Conservation (phyloP, 2,888 invertebrate species). For the Eledona agricola region DNA sequence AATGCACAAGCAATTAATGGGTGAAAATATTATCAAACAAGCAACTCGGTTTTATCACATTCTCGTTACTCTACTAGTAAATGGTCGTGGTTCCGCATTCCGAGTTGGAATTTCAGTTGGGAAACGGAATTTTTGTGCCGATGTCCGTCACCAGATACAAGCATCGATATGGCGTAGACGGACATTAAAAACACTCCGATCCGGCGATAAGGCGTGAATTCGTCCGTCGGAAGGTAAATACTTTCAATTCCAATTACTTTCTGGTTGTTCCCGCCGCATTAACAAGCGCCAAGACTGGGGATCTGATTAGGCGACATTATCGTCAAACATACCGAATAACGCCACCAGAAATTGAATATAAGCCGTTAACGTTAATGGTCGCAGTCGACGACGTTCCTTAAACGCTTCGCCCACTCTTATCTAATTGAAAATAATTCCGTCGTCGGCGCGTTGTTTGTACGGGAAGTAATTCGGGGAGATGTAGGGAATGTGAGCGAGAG, state of each 20-base stretch:
- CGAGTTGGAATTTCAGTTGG: too few relatives aligned
- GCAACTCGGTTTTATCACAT: too few relatives aligned
- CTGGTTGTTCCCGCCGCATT: constrained; percentile 27
- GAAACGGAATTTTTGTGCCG: too few relatives aligned
- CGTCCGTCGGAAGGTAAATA: constrained; percentile 20
- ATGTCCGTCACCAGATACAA: constrained; percentile 17
- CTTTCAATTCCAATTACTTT: constrained; percentile 30
- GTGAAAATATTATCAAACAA: too few relatives aligned
- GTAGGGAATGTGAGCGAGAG: constrained; percentile 38
- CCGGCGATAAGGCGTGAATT: constrained; percentile 12
- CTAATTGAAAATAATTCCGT: constrained; percentile 39
- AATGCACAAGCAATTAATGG: too few relatives aligned
- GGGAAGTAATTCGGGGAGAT: constrained; percentile 39
- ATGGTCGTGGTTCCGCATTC: too few relatives aligned
- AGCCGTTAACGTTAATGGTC: constrained; percentile 36
- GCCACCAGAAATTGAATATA: constrained; percentile 37
- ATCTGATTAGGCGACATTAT: constrained; percentile 32
- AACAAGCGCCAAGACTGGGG: constrained; percentile 31
- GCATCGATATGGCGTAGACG: constrained; percentile 6
- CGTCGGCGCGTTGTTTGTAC: constrained; percentile 37
- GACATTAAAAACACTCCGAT: constrained; percentile 28
- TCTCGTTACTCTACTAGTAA: too few relatives aligned
- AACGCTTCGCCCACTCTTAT: constrained; percentile 38
- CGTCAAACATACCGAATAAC: constrained; percentile 35
- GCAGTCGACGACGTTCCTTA: constrained; percentile 36